phyloP scores from a whole-genome alignment of 2,888 invertebrate species.

The Pammene aurita region DNA sequence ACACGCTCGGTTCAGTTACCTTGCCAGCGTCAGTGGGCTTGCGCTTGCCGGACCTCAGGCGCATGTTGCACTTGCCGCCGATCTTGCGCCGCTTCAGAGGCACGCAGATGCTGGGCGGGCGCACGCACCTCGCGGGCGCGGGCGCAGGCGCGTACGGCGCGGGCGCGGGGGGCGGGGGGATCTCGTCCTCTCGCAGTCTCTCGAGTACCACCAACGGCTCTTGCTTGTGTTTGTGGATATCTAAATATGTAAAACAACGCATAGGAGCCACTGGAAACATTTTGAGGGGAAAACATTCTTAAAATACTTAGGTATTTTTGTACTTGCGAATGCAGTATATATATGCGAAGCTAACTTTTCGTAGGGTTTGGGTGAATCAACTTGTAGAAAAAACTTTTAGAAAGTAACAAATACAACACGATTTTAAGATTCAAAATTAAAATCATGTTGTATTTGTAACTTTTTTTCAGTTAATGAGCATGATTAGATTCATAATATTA shows the following conservation, averaged over 20 bases:
- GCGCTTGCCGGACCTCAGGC: conserved; percentile 1
- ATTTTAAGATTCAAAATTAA: too few species aligned
- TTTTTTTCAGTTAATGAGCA: too few species aligned
- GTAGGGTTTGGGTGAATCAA: too few species aligned
- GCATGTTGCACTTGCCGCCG: conserved; percentile 7
- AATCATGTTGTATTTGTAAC: too few species aligned
- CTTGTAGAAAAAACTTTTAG: too few species aligned
- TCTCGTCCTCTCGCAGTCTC: conserved; percentile 12
- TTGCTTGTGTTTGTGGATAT: conserved; percentile 46
- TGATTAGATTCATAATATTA: too few species aligned
- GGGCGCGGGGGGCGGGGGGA: neutral
- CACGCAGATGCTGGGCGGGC: neutral
- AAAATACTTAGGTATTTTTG: too few species aligned
- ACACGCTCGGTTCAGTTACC: neutral
- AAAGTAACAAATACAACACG: too few species aligned
- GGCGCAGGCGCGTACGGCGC: neutral
- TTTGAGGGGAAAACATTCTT: too few species aligned
- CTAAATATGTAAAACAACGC: conserved; percentile 42
- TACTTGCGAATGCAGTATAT: too few species aligned
- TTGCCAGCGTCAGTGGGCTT: neutral
- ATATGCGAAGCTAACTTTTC: too few species aligned
- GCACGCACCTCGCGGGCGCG: neutral
- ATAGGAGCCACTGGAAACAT: too few species aligned
- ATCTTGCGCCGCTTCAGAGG: neutral
- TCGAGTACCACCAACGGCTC: conserved; percentile 36